Evolutionary conservation across 1,140 invertebrate genomes (phyloP), one percentile per base, ranked within the genome.

Genomic region (Temnothorax nylanderi): DNA sequence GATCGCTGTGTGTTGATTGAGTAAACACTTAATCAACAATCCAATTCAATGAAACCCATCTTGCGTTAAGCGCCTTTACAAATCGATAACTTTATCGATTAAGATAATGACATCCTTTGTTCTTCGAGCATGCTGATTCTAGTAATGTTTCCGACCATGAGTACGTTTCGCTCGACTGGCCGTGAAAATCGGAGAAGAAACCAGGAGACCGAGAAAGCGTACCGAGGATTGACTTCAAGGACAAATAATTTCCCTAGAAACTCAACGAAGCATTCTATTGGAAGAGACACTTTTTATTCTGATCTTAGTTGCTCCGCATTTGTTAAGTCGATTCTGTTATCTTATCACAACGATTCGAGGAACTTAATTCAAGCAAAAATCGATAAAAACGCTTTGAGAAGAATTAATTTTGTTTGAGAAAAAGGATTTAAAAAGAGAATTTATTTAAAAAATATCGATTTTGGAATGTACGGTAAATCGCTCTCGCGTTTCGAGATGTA

Each of bases 161-260:
- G 82, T 62, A 86, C 87, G 88, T 87, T 78, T 85, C 85, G 89
- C 89, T 89, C 80, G 85, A 89, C 77, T 89, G 88, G n/a, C 58
- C 65, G 26, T 54, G 69, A 74, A 85, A 87, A 84, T 84, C 77
- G 77, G 51, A 81, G 78, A 84, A 87, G 78, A 88, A 88, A 76
- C 67, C 32, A 26, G 34, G n/a, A 74, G 78, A 82, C 41, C 85
- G 62, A 89, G 60, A 58, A 90, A 90, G 85, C 69, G 34, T 49
- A 85, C 67, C 11, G 64, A 18, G 60, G 37, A 51, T 21, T 21
- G 74, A 58, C 77, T 85, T 90, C 89, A 90, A 90, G 89, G 88
- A 60, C 65, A 49, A 56, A 44, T 58, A 71, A 67, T 75, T 65
- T 89, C 87, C 56, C 47, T 62, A 58, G 71, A 77, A 87, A 76